phyloP scores from a whole-genome alignment of 2,888 invertebrate species.

The Drosophila aldrichi region DNA sequence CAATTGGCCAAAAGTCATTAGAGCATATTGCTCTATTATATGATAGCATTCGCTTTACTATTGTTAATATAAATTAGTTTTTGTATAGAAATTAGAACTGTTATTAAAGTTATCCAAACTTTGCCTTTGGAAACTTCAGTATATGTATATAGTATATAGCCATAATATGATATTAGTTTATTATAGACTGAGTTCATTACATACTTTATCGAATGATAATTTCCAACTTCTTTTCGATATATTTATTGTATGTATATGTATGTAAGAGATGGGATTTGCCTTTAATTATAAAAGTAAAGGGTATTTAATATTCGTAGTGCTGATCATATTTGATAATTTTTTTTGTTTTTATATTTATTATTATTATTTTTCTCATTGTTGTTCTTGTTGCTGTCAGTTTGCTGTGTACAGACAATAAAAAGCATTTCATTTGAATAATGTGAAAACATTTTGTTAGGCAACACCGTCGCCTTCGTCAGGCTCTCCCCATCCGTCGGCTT shows the following conservation, averaged over 20 bases:
- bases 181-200: too few relatives aligned
- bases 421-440: slow-evolving; percentile 76
- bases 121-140: neutral
- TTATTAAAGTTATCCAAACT: neutral
- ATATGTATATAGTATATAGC: neutral
- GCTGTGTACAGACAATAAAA: slow-evolving; percentile 63
- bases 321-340: neutral
- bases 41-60: neutral
- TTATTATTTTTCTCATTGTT: neutral
- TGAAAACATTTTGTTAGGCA: slow-evolving; percentile 70
- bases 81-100: neutral
- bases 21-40: neutral
- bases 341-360: slow-evolving; percentile 27
- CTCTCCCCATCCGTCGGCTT: slow-evolving; percentile 13
- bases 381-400: slow-evolving; percentile 25
- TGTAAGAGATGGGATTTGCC: neutral
- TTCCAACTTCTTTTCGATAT: too few relatives aligned
- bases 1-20: neutral
- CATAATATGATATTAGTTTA: neutral
- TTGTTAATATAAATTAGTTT: neutral
- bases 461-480: slow-evolving; percentile 21
- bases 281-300: neutral
- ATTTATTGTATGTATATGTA: too few relatives aligned
- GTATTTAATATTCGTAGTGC: neutral
- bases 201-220: neutral